Percentiles rank a stretch among this genome's conserved stretches.
These are phyloP conservation scores for Tricholauxania praeusta DNA, from an alignment of 2,888 invertebrate species.

Conservation along the genomic window DNA sequence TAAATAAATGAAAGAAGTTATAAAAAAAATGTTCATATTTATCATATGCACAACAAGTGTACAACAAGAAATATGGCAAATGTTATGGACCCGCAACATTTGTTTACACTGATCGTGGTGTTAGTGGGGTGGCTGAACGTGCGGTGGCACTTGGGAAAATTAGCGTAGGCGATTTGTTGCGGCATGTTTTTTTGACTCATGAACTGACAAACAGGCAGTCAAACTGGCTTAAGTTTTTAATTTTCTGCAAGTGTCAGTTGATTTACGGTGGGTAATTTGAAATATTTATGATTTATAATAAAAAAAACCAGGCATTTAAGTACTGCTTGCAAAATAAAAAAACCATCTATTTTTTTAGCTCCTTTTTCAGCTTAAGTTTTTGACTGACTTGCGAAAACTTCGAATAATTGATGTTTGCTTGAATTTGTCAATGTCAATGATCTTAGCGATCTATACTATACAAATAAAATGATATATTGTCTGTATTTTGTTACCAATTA, in stretches of 20 bases:
- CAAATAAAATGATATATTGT: no score
- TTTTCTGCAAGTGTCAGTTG: constrained; percentile 20
- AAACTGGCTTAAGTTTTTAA: background rate
- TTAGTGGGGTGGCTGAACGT: background rate
- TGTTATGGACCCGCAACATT: background rate
- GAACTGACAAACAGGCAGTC: no score
- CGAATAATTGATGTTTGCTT: no score
- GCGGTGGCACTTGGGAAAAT: background rate
- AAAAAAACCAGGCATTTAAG: background rate
- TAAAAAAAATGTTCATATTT: background rate
- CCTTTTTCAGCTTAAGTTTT: no score
- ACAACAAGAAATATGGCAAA: background rate
- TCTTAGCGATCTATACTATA: no score
- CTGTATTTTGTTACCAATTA: no score
- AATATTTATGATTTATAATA: constrained; percentile 20
- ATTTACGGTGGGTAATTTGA: background rate
- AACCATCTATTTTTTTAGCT: background rate
- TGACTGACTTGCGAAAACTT: no score
- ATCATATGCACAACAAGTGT: constrained; percentile 23
- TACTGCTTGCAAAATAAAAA: background rate
- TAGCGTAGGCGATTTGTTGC: constrained; percentile 25
- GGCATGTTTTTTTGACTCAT: background rate
- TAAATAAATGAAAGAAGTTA: constrained; percentile 2
- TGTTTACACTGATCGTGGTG: constrained; percentile 8
- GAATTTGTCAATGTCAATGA: no score